Evolutionary conservation across 2,113 vertebrate genomes (phyloP), one percentile per base, ranked within the genome.

Genomic region (Tylochromis polylepis): DNA sequence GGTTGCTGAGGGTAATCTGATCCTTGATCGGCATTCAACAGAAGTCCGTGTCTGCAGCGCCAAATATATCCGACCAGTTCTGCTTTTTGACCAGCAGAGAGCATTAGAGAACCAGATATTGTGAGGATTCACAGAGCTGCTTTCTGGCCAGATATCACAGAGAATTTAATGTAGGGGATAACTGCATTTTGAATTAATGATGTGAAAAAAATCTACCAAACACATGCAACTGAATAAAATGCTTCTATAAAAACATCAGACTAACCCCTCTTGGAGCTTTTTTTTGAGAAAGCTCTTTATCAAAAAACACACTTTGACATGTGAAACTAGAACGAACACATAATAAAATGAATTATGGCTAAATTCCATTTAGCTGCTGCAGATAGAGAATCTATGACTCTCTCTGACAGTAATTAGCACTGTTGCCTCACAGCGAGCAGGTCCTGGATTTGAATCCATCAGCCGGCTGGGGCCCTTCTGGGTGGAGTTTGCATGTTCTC

Each of bases 1-100:
- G 77, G 79, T 81, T 85, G 82, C 80, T 55, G 57, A 84, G 79
- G 82, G 81, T 83, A 85, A 93, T 94, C 94, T 90, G 90, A 92
- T 91, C 86, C 84, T 67, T 57, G 82, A 91, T 93, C 89, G 85
- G 85, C 87, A 90, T 89, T 85, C 87, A 91, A 15, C 56, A 41
- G 70, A 82, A 83, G 88, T 57, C 80, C 59, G 3, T 53, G 41
- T 88, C 77, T 85, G 81, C 86, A 75, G 84, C 87, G 59, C 11
- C 9, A 58, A 34, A 34, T 0, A 3, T 11, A 12, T 51, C 12
- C 55, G 8, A 70, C 11, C 60, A 75, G 55, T 91, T 87, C 75
- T 83, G 12, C 43, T 36, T 36, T 81, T 83, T 51, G 56, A 84
- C 94, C 96, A 96, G 92, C 91, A 95, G 96, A 91, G 94, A 59